phyloP scores from a whole-genome alignment of 1,140 invertebrate genomes.

The Drusus annulatus region DNA sequence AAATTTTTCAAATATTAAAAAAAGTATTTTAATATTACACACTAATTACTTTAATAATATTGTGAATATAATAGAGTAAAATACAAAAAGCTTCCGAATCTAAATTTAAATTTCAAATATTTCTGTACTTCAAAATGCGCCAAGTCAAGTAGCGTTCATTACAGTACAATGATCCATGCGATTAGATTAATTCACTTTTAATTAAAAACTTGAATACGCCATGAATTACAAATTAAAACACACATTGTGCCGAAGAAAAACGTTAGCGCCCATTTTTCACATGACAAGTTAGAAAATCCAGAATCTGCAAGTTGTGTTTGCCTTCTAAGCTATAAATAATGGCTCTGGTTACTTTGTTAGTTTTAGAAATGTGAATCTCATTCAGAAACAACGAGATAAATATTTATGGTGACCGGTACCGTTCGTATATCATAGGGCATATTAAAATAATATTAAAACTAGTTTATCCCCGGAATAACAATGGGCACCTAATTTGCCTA shows the following conservation, averaged over 20 bases:
- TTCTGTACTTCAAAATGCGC: neutral
- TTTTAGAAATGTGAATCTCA: constrained; percentile 20
- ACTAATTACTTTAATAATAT: no score
- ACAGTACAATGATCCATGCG: neutral
- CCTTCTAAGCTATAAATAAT: constrained; percentile 40
- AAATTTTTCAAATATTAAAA: no score
- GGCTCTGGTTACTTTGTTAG: constrained; percentile 30
- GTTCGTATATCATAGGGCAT: constrained; percentile 45
- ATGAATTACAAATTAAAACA: constrained; percentile 32
- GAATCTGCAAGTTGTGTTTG: constrained; percentile 32
- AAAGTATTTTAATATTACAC: no score
- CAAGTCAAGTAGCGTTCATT: no score
- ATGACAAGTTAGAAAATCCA: constrained; percentile 24
- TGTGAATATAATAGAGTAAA: no score
- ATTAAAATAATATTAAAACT: constrained; percentile 60
- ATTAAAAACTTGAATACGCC: constrained; percentile 29
- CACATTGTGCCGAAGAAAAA: constrained; percentile 6
- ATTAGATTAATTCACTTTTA: neutral
- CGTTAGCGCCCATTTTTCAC: constrained; percentile 33
- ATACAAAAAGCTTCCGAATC: no score
- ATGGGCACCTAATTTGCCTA: constrained; percentile 58
- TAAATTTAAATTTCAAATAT: neutral
- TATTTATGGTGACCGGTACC: constrained; percentile 57
- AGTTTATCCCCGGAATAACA: constrained; percentile 55
- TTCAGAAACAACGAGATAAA: constrained; percentile 51